Percentiles rank a stretch among this genome's conserved stretches.
phyloP scores from a whole-genome alignment of 53 echinoderm and acorn worm genomes.

The Paracentrotus lividus region DNA sequence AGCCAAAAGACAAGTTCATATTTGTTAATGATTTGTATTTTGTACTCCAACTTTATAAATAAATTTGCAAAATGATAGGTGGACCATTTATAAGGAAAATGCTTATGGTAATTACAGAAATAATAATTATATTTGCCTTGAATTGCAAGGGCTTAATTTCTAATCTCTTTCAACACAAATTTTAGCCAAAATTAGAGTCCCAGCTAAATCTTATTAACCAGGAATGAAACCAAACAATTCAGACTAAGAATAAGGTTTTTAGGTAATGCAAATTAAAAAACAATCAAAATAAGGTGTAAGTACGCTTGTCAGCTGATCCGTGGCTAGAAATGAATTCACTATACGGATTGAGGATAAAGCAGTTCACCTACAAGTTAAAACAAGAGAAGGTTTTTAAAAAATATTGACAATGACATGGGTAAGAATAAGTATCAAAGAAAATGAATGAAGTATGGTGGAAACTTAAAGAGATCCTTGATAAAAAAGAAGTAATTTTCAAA shows the following conservation, averaged over 20 bases:
- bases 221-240: background rate
- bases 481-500: too few species aligned
- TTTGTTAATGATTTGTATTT: background rate
- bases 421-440: too few species aligned
- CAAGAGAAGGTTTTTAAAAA: background rate
- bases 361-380: slow-evolving; percentile 83
- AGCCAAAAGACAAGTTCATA: background rate
- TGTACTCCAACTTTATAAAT: background rate
- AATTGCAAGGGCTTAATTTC: background rate
- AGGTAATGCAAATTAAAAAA: background rate
- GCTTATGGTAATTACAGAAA: background rate
- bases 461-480: too few species aligned
- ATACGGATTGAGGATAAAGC: slow-evolving; percentile 98
- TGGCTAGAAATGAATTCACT: slow-evolving; percentile 98
- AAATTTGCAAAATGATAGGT: too few species aligned
- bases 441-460: too few species aligned
- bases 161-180: background rate
- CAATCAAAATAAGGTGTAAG: background rate
- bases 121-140: background rate
- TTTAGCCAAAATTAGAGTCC: too few species aligned
- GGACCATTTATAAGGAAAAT: too few species aligned
- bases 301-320: slow-evolving; percentile 99
- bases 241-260: background rate
- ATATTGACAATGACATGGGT: background rate
- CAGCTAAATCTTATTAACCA: too few species aligned